These are phyloP conservation scores for Zosterops lateralis DNA, from an alignment of 2,113 vertebrate genomes.

Conservation along the genomic window DNA sequence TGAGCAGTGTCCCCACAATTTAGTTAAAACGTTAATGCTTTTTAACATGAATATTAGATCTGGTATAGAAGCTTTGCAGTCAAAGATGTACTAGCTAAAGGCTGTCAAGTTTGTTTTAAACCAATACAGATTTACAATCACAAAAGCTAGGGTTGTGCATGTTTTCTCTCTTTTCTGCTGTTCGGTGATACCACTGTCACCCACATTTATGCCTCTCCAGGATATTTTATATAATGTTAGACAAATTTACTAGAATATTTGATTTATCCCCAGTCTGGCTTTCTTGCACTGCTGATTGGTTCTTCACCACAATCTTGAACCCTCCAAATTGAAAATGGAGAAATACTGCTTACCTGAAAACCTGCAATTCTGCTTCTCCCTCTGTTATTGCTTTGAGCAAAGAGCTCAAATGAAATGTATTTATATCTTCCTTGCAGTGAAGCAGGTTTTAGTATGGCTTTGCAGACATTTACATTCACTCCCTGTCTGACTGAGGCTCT, in stretches of 20 bases:
- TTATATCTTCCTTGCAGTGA: neutral
- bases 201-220: neutral
- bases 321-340: conserved; percentile 5
- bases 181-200: neutral
- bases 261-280: neutral
- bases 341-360: conserved; percentile 57
- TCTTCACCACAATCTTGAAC: neutral
- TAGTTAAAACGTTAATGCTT: neutral
- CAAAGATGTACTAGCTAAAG: neutral
- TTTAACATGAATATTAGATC: neutral
- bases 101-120: neutral
- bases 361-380: neutral
- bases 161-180: neutral
- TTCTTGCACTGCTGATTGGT: neutral
- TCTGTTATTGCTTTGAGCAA: conserved; percentile 8
- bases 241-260: neutral
- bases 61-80: neutral
- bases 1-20: neutral
- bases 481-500: neutral
- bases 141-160: neutral
- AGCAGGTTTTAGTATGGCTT: neutral
- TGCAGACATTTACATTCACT: neutral
- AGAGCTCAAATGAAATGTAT: neutral
- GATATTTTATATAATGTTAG: neutral
- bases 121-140: neutral